Conservation (phyloP, 30 jellyfish, hydroid and myxozoan genomes). For the Cassiopea xamachana region DNA sequence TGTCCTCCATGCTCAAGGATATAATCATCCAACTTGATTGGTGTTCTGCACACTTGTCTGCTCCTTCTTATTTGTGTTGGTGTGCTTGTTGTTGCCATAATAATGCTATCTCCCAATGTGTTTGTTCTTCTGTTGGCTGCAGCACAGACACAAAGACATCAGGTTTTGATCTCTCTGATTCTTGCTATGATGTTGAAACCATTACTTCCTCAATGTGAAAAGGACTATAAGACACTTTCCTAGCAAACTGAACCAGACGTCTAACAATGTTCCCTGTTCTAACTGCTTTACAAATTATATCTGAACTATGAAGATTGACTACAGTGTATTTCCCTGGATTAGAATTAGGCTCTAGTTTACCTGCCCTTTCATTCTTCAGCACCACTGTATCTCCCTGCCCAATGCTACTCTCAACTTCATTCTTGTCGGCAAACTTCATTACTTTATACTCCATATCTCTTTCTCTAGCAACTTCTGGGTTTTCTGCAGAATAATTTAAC, state of each 20-base stretch:
- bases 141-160: not conserved
- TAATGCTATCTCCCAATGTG: not conserved
- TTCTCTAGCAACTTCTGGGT: not conserved
- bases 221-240: not conserved
- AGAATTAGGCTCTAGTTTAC: not conserved
- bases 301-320: not conserved
- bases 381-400: not conserved
- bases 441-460: not conserved
- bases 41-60: not conserved
- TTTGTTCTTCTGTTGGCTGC: not conserved
- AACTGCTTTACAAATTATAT: not conserved
- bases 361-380: not conserved
- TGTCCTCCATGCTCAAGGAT: not conserved
- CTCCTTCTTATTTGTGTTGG: not conserved
- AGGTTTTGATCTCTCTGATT: not conserved
- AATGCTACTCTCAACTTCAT: not conserved
- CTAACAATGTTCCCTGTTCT: not conserved
- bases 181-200: not conserved
- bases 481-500: not conserved
- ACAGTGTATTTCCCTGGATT: not conserved
- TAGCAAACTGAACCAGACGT: not conserved
- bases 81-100: not conserved
- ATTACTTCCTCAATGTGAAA: not conserved
- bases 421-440: not conserved
- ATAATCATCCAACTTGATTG: not conserved